Base-by-base conservation (phyloP, 2,113 vertebrate species). In the Cranoglanis bouderius region DNA sequence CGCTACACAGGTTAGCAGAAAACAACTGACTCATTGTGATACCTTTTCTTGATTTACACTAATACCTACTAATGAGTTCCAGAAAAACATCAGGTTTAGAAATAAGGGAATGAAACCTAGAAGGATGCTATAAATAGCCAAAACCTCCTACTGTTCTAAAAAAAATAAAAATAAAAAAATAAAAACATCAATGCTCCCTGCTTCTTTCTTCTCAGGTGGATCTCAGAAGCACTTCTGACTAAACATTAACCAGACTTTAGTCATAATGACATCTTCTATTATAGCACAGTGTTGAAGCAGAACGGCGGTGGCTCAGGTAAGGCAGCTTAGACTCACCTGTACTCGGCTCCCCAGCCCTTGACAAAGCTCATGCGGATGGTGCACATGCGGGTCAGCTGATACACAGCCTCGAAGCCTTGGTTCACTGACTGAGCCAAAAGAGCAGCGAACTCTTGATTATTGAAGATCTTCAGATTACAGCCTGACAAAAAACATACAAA, bases 341-440 rank as follows among this genome's bases (percentile, higher is more conserved):
- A 99, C 88, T 99, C 98, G 0, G 98, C 98, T 83, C 98, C 98
- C 98, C 98, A 99, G 91, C 98, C 98, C 90, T 99, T 99, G 90
- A 99, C 98, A 0, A 99, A 99, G 95, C 98, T 99, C 98, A 99
- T 99, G 6, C 98, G 97, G 86, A 99, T 99, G 35, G 98, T 99
- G 93, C 98, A 99, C 98, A 99, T 99, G 55, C 98, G 94, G 0
- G 98, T 99, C 91, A 99, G 95, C 94, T 99, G 98, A 92, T 99
- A 99, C 24, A 99, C 98, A 0, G 98, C 98, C 93, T 99, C 98
- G 0, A 99, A 99, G 81, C 98, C 98, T 95, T 99, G 98, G 93
- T 99, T 99, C 63, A 99, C 98, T 0, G 98, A 99, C 95, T 99
- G 98, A 0, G 98, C 98, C 94, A 99, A 93, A 70, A 99, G 95